Evolutionary conservation across 2,888 invertebrate species (phyloP), one percentile per base, ranked within the genome.

Genomic region (Globia sparganii): DNA sequence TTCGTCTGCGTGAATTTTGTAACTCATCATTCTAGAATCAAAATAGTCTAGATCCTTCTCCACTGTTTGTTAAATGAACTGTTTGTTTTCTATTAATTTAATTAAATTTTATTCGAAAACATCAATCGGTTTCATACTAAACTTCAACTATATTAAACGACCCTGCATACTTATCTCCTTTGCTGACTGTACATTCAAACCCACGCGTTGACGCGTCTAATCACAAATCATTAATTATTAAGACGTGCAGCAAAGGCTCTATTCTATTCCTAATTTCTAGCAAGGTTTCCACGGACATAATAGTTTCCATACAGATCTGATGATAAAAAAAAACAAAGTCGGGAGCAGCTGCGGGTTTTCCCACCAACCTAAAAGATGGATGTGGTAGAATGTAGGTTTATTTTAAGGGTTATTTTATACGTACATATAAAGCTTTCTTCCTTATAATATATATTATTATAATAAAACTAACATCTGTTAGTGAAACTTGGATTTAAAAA

Each of bases 261-360:
- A 34, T 66, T 75, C 8, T 62, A 34, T 66, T 78, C 66, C n/a
- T 74, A 34, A 68, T 73, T 53, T 28, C 25, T 53, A 53, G 1
- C 6, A 15, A 49, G n/a, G 21, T 31, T 78, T 72, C 40, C 9
- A 15, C n/a, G n/a, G 9, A 31, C 3, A 78, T 65, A 58, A 58
- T 67, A 73, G 37, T 67, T 80, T 76, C 34, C 49, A 64, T 59
- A 75, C 43, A 64, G 56, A 64, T 81, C 68, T 68, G 49, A 58
- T 69, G 59, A 58, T 62, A 64, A 76, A 76, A 81, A 53, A 62
- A 71, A 69, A 65, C 21, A 53, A 81, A 40, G 21, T 11, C 15
- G 2, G 21, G 18, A 53, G 15, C 82, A 65, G 81, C 69, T 80
- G 82, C 28, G 9, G 34, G n/a, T n/a, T 68, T 53, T 81, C 76